These are phyloP conservation scores for Pammene fasciana DNA, from an alignment of 2,888 invertebrate species.

Conservation along the genomic window DNA sequence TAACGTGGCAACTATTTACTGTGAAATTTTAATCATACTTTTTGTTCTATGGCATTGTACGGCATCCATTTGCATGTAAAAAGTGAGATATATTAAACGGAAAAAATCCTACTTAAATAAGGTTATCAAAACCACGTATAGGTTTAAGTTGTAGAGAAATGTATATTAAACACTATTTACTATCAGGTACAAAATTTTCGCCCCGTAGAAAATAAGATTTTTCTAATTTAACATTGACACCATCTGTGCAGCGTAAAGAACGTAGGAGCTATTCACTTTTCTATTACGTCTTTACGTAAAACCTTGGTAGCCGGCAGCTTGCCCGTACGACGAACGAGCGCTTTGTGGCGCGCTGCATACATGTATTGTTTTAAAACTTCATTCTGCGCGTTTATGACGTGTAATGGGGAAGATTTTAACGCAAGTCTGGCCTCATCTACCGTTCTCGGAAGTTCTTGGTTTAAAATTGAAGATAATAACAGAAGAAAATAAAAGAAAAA, in stretches of 20 bases:
- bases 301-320: conserved; percentile 14
- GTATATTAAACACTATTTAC: no score
- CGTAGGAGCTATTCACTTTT: conserved; percentile 6
- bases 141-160: no score
- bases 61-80: no score
- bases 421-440: not conserved
- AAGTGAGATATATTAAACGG: no score
- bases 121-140: no score
- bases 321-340: not conserved
- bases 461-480: not conserved
- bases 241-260: not conserved
- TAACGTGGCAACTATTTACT: no score
- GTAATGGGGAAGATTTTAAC: conserved; percentile 10
- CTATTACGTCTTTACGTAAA: conserved; percentile 6
- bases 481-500: no score
- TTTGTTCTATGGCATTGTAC: no score
- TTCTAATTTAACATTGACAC: not conserved
- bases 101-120: no score
- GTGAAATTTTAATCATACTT: no score
- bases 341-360: conserved; percentile 1
- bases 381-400: conserved; percentile 14
- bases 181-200: no score
- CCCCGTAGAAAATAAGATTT: no score
- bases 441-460: not conserved
- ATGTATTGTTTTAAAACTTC: conserved; percentile 26